Evolutionary conservation across 2,888 invertebrate genomes (phyloP), one percentile per base, ranked within the genome.

Genomic region (Rhagonycha lutea): DNA sequence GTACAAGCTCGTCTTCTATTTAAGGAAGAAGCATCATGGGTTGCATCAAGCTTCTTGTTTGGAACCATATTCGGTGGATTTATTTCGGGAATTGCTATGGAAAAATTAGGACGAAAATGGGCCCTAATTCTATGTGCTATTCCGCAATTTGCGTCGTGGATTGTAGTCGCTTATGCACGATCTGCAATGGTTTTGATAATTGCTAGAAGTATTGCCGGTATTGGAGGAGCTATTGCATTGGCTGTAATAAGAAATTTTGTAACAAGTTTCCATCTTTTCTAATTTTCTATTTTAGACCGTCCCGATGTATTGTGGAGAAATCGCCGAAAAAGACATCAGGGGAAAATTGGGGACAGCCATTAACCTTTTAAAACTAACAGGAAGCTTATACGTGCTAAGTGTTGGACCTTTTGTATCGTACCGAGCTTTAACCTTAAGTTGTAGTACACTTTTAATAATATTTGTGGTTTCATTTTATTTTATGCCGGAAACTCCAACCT

Each of bases 401-500:
- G 78, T 87, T 3, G 88, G 88, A 0, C 87, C 87, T 0, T 87
- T 86, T 73, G 85, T 87, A 0, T 81, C 86, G 2, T 89, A 88
- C 83, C 79, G 84, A 0, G 80, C 80, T 18, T 80, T 89, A 5
- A 83, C 85, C 0, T 85, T 87, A 60, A 80, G 83, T 28, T 86
- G 86, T 60, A 79, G 84, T 5, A 29, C 84, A 2, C 81, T 89
- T 1, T 87, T 88, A 0, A 68, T 86, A 0, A 10, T 87, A 10
- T 88, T 89, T 79, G 85, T 88, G 74, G 23, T 85, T 0, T 82
- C 83, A 9, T 87, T 88, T 74, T 79, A 82, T 9, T 86, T 86
- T 82, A 88, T 89, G 86, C 89, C 89, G 0, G 89, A 89, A 78
- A 89, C 89, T 0, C 89, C 89, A 1, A 88, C 89, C 74, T 88